Conservation (phyloP, 1,140 invertebrate species). For the Drosophila prosaltans region DNA sequence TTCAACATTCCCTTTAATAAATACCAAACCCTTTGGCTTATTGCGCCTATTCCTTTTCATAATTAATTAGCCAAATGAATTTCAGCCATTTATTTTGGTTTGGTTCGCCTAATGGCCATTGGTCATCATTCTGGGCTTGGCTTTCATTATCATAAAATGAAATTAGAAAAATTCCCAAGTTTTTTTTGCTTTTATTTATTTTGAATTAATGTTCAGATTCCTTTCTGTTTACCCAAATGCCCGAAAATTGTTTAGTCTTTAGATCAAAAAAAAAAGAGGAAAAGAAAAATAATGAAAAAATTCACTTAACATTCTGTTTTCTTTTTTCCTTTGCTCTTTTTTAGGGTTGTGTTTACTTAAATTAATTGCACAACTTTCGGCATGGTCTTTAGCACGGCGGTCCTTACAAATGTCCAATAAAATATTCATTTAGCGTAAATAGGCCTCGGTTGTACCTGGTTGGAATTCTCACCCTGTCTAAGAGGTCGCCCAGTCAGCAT, state of each 20-base stretch:
- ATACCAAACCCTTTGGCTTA: neutral
- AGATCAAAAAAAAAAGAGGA: conserved; percentile 1
- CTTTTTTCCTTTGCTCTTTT: neutral
- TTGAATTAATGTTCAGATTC: conserved; percentile 2
- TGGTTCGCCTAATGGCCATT: neutral
- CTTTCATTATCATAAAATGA: conserved; percentile 13
- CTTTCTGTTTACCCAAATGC: conserved; percentile 6
- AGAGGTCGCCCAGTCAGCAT: conserved; percentile 49
- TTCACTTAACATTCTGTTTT: conserved; percentile 11
- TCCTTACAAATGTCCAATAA: conserved; percentile 61
- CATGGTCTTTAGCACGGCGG: conserved; percentile 32
- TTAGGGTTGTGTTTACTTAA: conserved; percentile 41
- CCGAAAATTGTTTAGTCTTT: conserved; percentile 4
- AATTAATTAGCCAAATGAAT: conserved; percentile 13
- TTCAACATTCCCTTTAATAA: neutral
- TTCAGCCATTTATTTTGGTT: neutral
- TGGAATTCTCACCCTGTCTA: conserved; percentile 20
- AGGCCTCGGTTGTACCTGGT: conserved; percentile 40
- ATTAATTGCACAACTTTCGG: conserved; percentile 60
- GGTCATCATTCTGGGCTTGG: conserved; percentile 9
- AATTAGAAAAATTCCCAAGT: conserved; percentile 7
- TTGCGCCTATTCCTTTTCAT: neutral
- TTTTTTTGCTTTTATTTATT: neutral
- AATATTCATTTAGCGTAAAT: conserved; percentile 71
- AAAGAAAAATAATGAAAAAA: conserved; percentile 1